These are phyloP conservation scores for Ricordea florida DNA, from an alignment of 92 coral and sea anemone genomes.

Conservation along the genomic window DNA sequence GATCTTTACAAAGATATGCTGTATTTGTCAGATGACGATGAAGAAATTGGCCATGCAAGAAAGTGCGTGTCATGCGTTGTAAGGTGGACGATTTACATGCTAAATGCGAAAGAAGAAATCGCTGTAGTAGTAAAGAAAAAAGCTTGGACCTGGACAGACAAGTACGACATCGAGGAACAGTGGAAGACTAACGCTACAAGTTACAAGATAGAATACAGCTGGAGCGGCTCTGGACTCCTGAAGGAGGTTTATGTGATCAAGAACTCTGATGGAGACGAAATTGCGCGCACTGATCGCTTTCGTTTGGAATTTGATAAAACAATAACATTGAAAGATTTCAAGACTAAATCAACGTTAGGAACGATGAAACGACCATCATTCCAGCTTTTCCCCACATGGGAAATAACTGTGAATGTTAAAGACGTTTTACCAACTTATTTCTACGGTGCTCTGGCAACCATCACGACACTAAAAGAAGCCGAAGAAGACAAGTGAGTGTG, in stretches of 20 bases:
- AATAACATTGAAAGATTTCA: neutral
- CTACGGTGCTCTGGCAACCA: conserved; percentile 7
- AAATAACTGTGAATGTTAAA: neutral
- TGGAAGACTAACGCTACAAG: conserved; percentile 16
- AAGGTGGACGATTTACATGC: neutral
- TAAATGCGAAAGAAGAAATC: neutral
- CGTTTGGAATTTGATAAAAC: neutral
- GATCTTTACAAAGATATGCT: neutral
- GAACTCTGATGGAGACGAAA: neutral
- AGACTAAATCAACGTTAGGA: neutral
- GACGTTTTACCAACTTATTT: neutral
- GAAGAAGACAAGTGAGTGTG: conserved; percentile 6
- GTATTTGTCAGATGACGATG: neutral
- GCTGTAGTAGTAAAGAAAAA: neutral
- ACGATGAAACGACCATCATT: neutral
- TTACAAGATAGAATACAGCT: neutral
- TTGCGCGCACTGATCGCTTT: neutral
- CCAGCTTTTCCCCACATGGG: conserved; percentile 12
- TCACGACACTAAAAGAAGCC: conserved; percentile 7
- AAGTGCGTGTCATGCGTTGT: neutral
- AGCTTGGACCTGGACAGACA: neutral
- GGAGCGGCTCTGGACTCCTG: neutral
- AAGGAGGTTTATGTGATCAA: neutral
- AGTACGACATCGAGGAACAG: neutral
- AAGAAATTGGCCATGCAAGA: neutral